Conservation (phyloP, 1,140 invertebrate species). For the Zophobas morio region DNA sequence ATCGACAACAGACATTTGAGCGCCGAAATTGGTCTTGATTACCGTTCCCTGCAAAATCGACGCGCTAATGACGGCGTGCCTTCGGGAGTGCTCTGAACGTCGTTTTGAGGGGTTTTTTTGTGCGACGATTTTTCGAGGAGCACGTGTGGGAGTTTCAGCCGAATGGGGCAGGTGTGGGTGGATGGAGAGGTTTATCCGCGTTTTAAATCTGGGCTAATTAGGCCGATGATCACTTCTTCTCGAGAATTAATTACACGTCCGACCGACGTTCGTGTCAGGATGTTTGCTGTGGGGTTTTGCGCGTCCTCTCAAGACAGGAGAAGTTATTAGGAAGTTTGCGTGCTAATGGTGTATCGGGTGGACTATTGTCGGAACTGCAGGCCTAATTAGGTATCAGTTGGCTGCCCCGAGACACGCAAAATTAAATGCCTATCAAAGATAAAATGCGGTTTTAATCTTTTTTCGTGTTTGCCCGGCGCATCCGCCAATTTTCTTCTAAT, state of each 20-base stretch:
- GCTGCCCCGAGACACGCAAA: slow-evolving; percentile 43
- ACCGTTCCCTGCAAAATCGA: background rate
- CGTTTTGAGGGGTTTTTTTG: too few species aligned
- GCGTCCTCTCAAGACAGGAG: slow-evolving; percentile 35
- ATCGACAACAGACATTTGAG: slow-evolving; percentile 6
- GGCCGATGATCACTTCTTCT: slow-evolving; percentile 30
- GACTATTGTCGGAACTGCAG: slow-evolving; percentile 49
- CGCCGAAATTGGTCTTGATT: background rate
- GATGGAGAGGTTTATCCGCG: background rate
- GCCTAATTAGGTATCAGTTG: slow-evolving; percentile 48
- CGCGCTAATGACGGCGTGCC: background rate
- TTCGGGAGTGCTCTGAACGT: too few species aligned
- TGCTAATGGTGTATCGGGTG: slow-evolving; percentile 44
- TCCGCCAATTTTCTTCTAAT: slow-evolving; percentile 13
- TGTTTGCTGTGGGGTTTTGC: slow-evolving; percentile 27
- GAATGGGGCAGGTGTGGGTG: background rate
- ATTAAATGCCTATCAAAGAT: slow-evolving; percentile 41
- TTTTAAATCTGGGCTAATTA: background rate
- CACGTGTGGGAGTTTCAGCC: too few species aligned
- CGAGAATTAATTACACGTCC: slow-evolving; percentile 31
- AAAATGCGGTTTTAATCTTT: background rate
- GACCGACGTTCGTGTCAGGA: slow-evolving; percentile 31
- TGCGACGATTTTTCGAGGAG: too few species aligned
- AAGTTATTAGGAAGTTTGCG: slow-evolving; percentile 45
- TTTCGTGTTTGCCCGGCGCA: slow-evolving; percentile 19